phyloP scores from a whole-genome alignment of 2,797 vertebrate species.

The Acanthopagrus latus region DNA sequence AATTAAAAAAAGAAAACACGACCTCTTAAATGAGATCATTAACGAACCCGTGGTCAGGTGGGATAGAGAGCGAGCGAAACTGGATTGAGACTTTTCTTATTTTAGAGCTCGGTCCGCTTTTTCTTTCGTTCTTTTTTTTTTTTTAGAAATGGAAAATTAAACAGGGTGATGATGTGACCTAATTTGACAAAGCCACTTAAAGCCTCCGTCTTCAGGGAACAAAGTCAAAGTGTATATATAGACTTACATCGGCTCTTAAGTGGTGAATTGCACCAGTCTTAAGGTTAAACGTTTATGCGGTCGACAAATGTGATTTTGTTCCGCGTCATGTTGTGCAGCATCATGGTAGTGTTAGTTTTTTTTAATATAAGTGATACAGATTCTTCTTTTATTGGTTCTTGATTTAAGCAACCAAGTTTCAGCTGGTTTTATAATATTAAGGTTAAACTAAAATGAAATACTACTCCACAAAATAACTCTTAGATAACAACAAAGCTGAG shows the following conservation, averaged over 20 bases:
- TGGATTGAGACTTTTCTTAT: conserved; percentile 71
- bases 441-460: background rate
- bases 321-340: background rate
- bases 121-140: conserved; percentile 57
- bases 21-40: conserved; percentile 86
- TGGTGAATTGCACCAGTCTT: background rate
- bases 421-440: background rate
- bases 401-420: background rate
- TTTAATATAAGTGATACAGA: background rate
- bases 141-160: conserved; percentile 60
- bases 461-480: background rate
- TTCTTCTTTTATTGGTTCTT: background rate
- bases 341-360: background rate
- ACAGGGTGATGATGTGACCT: conserved; percentile 73
- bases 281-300: conserved; percentile 45
- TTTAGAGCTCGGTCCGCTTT: conserved; percentile 63
- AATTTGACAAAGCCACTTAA: conserved; percentile 75
- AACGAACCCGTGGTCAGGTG: conserved; percentile 71
- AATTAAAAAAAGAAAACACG: conserved; percentile 79
- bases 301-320: conserved; percentile 6
- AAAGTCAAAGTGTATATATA: conserved; percentile 49
- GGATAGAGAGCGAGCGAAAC: conserved; percentile 70
- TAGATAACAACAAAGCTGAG: background rate
- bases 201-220: conserved; percentile 59
- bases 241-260: conserved; percentile 9